A percentile compares a stretch with the other conserved stretches of the same genome.
These are phyloP conservation scores for Bufotes viridis DNA, from an alignment of 2,797 vertebrate genomes.

Conservation along the genomic window DNA sequence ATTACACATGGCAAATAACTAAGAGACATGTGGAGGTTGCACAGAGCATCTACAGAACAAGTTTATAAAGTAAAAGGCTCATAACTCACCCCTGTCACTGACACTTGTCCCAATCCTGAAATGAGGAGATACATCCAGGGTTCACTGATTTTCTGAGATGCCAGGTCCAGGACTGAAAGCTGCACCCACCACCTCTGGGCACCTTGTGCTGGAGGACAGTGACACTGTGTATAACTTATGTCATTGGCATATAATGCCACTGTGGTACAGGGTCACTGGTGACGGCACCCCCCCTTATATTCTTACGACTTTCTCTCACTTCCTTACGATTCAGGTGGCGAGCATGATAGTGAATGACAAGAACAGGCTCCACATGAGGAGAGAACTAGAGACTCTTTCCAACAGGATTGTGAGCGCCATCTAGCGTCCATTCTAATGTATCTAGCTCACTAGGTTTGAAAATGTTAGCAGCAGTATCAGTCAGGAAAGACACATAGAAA, in stretches of 20 bases:
- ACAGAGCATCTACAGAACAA: not conserved
- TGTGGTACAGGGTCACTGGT: slow-evolving; percentile 12
- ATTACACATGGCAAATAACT: not conserved
- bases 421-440: slow-evolving; percentile 9
- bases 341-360: slow-evolving; percentile 57
- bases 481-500: too few species aligned
- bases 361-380: slow-evolving; percentile 54
- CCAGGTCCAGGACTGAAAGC: slow-evolving; percentile 22
- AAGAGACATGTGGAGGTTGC: not conserved
- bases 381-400: not conserved
- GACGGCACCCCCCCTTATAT: slow-evolving; percentile 12
- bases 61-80: not conserved
- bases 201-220: slow-evolving; percentile 18
- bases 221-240: slow-evolving; percentile 20
- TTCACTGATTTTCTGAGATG: slow-evolving; percentile 20
- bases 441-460: not conserved
- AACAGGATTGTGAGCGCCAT: slow-evolving; percentile 15
- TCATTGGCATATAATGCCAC: slow-evolving; percentile 38
- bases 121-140: slow-evolving; percentile 51
- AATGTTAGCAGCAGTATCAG: not conserved
- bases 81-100: slow-evolving; percentile 42
- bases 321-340: slow-evolving; percentile 56
- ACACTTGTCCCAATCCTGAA: slow-evolving; percentile 29
- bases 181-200: not conserved
- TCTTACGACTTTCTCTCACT: slow-evolving; percentile 53